Conservation (phyloP, 1,140 invertebrate species). For the Lutraria rhynchaena region DNA sequence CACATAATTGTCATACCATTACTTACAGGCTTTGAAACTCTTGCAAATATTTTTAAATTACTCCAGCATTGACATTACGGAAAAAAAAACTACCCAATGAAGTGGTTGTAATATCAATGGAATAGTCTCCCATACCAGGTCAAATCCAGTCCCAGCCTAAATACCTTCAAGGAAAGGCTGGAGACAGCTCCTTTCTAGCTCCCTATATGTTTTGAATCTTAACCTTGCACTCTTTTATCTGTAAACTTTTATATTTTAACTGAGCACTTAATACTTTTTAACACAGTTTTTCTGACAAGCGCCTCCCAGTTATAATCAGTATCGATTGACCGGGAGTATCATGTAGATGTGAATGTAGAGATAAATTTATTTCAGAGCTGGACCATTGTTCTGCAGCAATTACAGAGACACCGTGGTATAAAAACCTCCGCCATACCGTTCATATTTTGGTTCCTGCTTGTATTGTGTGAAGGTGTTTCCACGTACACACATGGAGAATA, state of each 20-base stretch:
- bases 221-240: background rate
- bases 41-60: background rate
- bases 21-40: background rate
- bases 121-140: no score
- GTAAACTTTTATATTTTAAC: background rate
- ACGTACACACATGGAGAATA: background rate
- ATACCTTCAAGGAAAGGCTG: no score
- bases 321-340: no score
- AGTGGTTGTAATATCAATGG: background rate
- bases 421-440: constrained; percentile 24
- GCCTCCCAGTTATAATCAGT: no score
- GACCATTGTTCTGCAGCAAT: constrained; percentile 22
- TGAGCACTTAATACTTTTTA: background rate
- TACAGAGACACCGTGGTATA: background rate
- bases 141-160: no score
- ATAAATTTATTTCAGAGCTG: background rate
- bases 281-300: no score
- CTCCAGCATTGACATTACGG: background rate
- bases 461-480: constrained; percentile 4
- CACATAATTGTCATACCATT: background rate
- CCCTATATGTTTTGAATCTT: background rate
- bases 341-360: background rate
- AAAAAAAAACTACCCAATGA: background rate
- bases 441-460: constrained; percentile 10
- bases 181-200: no score